These are phyloP conservation scores for Spodoptera frugiperda DNA, from an alignment of 1,140 invertebrate genomes.

Conservation along the genomic window DNA sequence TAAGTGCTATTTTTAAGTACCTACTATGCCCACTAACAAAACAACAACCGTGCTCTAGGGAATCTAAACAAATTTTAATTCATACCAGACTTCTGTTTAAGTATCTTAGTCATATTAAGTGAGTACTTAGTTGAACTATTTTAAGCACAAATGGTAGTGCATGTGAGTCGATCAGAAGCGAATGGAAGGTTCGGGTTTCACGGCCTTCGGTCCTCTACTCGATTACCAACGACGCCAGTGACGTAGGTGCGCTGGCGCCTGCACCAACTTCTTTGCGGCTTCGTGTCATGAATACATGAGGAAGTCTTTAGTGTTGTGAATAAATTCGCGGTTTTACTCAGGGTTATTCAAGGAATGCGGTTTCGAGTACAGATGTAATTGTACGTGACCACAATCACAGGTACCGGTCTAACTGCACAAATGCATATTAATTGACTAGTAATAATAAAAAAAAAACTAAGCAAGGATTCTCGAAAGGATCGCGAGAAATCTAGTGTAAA, in stretches of 20 bases:
- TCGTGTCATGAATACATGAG: constrained; percentile 65
- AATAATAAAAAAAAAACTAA: constrained; percentile 9
- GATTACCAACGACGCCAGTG: constrained; percentile 80
- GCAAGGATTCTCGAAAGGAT: constrained; percentile 2
- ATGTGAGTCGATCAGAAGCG: constrained; percentile 72
- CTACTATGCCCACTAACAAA: constrained; percentile 40
- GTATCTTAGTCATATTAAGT: constrained; percentile 30
- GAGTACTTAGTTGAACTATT: constrained; percentile 46
- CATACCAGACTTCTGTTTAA: background rate
- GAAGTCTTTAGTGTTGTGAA: constrained; percentile 52
- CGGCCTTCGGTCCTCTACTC: constrained; percentile 80
- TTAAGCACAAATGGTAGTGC: constrained; percentile 59
- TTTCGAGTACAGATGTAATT: constrained; percentile 33
- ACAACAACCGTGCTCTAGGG: constrained; percentile 37
- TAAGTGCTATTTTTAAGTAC: constrained; percentile 47
- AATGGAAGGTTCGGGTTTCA: constrained; percentile 78
- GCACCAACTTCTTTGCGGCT: constrained; percentile 65
- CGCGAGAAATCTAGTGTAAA: constrained; percentile 49
- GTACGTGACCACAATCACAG: constrained; percentile 38
- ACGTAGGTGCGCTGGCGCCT: constrained; percentile 75
- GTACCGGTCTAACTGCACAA: background rate
- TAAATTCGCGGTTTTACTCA: constrained; percentile 41
- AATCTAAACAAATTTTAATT: constrained; percentile 32
- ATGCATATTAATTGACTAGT: background rate
- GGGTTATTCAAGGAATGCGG: constrained; percentile 46